Evolutionary conservation across 2,888 invertebrate species (phyloP).

Genomic region (Tenthredo livida): DNA sequence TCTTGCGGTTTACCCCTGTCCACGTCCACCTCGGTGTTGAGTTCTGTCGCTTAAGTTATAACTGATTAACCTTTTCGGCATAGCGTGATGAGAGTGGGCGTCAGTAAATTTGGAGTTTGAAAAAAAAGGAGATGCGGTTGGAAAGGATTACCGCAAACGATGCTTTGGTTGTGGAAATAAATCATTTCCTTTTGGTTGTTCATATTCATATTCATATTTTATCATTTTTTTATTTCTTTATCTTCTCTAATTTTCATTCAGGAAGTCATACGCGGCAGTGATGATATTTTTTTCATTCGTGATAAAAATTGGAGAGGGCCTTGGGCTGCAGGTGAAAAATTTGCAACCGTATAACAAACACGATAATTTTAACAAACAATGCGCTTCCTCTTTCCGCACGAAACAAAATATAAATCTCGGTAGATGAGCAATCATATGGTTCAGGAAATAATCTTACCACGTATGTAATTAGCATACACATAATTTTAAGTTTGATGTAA

Average conservation of each 20-base stretch:
- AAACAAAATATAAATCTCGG: background rate
- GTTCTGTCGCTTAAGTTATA: background rate
- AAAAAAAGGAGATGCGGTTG: background rate
- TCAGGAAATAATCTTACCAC: background rate
- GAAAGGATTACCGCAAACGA: background rate
- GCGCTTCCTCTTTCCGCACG: background rate
- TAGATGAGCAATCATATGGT: background rate
- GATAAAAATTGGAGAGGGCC: background rate
- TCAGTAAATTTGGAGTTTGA: background rate
- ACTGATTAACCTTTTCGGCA: slow-evolving; percentile 4
- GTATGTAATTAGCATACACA: background rate
- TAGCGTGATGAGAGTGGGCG: background rate
- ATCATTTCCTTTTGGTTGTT: background rate
- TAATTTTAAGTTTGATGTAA: background rate
- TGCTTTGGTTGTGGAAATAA: background rate
- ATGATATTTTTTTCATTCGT: background rate
- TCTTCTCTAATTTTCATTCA: background rate
- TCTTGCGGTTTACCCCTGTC: slow-evolving; percentile 1
- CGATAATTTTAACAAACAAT: background rate
- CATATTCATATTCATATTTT: background rate
- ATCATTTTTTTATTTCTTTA: background rate
- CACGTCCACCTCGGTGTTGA: background rate
- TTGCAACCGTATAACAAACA: background rate
- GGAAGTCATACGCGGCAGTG: background rate
- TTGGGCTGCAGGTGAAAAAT: background rate